Percentiles rank a stretch among this genome's conserved stretches.
These are phyloP conservation scores for Carduelis carduelis DNA, from an alignment of 2,797 vertebrate genomes.

Conservation along the genomic window DNA sequence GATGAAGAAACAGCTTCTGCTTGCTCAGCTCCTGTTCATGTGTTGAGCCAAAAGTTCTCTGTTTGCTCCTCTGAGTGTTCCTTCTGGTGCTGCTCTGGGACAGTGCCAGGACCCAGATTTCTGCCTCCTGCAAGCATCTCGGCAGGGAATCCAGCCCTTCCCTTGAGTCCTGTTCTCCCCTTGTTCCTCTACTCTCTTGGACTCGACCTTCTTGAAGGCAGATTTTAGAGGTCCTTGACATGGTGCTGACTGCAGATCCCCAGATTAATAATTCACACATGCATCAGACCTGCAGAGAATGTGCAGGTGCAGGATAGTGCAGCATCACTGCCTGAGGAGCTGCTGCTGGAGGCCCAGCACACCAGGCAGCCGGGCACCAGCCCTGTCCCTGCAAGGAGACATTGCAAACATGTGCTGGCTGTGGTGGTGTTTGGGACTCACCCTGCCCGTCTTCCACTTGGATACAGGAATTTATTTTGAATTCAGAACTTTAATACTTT, in stretches of 20 bases:
- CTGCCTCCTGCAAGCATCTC: not conserved
- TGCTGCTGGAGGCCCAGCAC: not conserved
- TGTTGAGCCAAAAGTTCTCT: slow-evolving; percentile 6
- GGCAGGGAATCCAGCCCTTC: not conserved
- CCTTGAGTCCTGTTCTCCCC: not conserved
- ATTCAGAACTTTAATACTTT: not conserved
- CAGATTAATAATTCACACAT: slow-evolving; percentile 36
- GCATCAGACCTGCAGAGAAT: not conserved
- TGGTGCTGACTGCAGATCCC: slow-evolving; percentile 36
- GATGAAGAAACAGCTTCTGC: slow-evolving; percentile 11
- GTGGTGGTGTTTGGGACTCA: not conserved
- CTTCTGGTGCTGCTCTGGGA: not conserved
- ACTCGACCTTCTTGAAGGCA: not conserved
- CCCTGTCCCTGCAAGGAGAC: not conserved
- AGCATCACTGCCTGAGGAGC: not conserved
- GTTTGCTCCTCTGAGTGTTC: not conserved
- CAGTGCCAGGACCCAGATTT: not conserved
- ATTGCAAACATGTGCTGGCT: not conserved
- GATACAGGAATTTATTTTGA: not conserved
- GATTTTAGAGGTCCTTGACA: slow-evolving; percentile 29
- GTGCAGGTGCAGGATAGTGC: not conserved
- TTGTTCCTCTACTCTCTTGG: not conserved
- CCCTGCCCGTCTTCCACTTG: no score
- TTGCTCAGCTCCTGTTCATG: not conserved
- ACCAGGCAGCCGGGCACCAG: not conserved